Evolutionary conservation across 2,888 invertebrate genomes (phyloP), one percentile per base, ranked within the genome.

Genomic region (Ophonus ardosiacus): DNA sequence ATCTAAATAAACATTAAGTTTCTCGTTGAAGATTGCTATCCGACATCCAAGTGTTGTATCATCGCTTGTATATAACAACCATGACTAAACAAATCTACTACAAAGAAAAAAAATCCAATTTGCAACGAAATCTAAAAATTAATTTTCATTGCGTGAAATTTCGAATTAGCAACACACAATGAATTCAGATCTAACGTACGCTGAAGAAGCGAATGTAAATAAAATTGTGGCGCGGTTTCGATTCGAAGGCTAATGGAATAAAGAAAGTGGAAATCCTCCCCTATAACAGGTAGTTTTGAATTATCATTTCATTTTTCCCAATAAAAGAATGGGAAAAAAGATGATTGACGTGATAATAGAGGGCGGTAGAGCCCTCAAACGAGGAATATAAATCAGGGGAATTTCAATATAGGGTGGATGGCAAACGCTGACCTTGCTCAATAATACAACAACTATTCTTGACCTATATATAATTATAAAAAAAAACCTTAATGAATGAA

Each of bases 271-370:
- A 81, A 81, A 71, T 40, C 43, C 71, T 74, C 71, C 68, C 71
- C 71, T 74, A 74, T 40, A 83, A 83, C 83, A 83, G 83, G 83
- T 83, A 83, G 83, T 83, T 83, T 59, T 74, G 83, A 74, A 61
- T 83, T 83, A 83, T 83, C 83, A 83, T 83, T 83, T 83, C 76
- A 76, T 76, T 83, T 83, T 83, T 74, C 74, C 24, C 24, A 56
- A 71, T 83, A 83, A 59, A 74, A 71, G 83, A 76, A 61, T 71
- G 76, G 31, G 43, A 83, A 57, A 59, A 7, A 83, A 83, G 56
- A 83, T 83, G 83, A 83, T 83, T 83, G 83, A 83, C 83, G 76
- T 76, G 74, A 76, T 83, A 83, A 83, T 83, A 61, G 74, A 51
- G 40, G 83, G 83, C 83, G 83, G 83, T 83, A 43, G 43, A 10